Evolutionary conservation across 1,140 invertebrate species (phyloP).

Genomic region (Tetragonula clypearis): DNA sequence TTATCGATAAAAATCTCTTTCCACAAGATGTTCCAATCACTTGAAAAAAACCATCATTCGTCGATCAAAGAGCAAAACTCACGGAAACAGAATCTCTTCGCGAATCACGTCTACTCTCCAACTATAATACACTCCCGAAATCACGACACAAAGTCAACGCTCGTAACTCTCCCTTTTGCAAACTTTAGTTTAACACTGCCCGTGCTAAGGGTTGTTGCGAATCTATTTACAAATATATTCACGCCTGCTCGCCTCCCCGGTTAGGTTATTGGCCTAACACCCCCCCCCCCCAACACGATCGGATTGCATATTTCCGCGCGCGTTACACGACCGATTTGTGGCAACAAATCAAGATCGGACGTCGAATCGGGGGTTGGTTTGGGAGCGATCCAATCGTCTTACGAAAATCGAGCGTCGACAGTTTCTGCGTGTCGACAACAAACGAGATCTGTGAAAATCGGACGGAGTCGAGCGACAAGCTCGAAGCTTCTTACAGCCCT

Average conservation of each 20-base stretch:
- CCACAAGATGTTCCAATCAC: too few relatives aligned
- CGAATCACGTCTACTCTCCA: neutral
- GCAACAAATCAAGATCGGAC: conserved; percentile 55
- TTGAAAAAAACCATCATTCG: too few relatives aligned
- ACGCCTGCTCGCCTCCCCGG: neutral
- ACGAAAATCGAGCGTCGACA: conserved; percentile 19
- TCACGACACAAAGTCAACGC: neutral
- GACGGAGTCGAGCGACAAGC: too few relatives aligned
- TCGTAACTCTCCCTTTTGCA: neutral
- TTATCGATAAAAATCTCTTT: too few relatives aligned
- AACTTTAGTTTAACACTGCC: neutral
- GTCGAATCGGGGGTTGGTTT: neutral
- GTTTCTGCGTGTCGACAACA: conserved; percentile 20
- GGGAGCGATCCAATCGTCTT: neutral
- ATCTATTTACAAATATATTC: conserved; percentile 15
- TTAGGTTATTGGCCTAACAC: conserved; percentile 26
- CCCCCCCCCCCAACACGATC: neutral
- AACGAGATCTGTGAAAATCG: conserved; percentile 37
- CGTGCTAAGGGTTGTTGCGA: neutral
- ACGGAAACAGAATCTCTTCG: too few relatives aligned
- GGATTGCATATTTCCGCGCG: neutral
- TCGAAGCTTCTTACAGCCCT: neutral
- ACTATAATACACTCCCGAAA: neutral
- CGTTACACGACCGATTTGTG: neutral
- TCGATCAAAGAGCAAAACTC: too few relatives aligned